Percentiles rank a stretch among this genome's conserved stretches.
These are phyloP conservation scores for Apogon hyalosoma DNA, from an alignment of 2,797 vertebrate species.

Conservation along the genomic window DNA sequence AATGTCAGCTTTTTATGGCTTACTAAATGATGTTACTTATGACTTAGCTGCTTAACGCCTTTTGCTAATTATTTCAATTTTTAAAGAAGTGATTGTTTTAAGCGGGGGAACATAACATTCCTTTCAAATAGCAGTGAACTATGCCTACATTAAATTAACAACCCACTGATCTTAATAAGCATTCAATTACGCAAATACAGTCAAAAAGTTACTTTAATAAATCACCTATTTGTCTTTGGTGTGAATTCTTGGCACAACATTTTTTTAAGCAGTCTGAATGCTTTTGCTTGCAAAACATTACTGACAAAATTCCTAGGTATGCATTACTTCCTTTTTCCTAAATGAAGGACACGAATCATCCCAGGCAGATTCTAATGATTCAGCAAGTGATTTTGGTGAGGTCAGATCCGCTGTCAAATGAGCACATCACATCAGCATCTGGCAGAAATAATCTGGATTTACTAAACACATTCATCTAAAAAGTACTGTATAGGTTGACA, in stretches of 20 bases:
- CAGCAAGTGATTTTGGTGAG: slow-evolving; percentile 37
- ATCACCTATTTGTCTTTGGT: slow-evolving; percentile 76
- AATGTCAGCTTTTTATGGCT: slow-evolving; percentile 77
- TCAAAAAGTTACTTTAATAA: slow-evolving; percentile 48
- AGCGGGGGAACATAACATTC: slow-evolving; percentile 71
- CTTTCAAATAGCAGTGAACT: slow-evolving; percentile 59
- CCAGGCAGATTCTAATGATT: slow-evolving; percentile 43
- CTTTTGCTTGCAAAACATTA: slow-evolving; percentile 48
- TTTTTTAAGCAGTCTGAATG: slow-evolving; percentile 57
- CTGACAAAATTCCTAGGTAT: slow-evolving; percentile 29
- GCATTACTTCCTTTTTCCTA: slow-evolving; percentile 13
- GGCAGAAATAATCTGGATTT: slow-evolving; percentile 41
- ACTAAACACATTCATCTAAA: slow-evolving; percentile 60
- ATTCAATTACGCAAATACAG: slow-evolving; percentile 61
- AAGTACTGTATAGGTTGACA: slow-evolving; percentile 45
- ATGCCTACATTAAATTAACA: slow-evolving; percentile 57
- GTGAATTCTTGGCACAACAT: slow-evolving; percentile 76
- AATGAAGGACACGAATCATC: slow-evolving; percentile 34
- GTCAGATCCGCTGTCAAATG: slow-evolving; percentile 51
- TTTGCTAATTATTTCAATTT: slow-evolving; percentile 62
- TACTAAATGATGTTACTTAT: slow-evolving; percentile 54
- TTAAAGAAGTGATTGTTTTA: slow-evolving; percentile 73
- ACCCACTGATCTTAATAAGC: slow-evolving; percentile 47
- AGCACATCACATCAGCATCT: slow-evolving; percentile 21
- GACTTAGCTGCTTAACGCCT: slow-evolving; percentile 53